Percentiles rank a stretch among this genome's conserved stretches.
These are phyloP conservation scores for Sitta europaea DNA, from an alignment of 2,113 vertebrate genomes.

Conservation along the genomic window DNA sequence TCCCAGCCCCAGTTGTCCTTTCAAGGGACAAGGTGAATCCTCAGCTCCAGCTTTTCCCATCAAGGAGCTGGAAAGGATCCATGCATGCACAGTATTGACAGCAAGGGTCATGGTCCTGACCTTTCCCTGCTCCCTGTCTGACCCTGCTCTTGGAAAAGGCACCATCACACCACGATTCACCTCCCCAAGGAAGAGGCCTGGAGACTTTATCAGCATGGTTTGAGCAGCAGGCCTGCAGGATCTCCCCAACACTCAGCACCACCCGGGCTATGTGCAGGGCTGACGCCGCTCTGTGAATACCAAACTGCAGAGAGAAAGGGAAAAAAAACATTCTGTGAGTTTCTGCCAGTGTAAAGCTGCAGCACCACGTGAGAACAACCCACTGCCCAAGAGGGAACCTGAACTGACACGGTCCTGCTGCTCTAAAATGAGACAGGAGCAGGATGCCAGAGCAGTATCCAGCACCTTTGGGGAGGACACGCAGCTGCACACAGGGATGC, in stretches of 20 bases:
- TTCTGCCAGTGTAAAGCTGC: background rate
- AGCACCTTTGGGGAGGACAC: background rate
- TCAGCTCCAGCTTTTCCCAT: background rate
- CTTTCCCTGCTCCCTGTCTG: background rate
- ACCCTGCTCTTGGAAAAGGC: background rate
- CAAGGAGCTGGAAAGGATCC: background rate
- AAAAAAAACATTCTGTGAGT: background rate
- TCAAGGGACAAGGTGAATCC: background rate
- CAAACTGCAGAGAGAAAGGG: background rate
- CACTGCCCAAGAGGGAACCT: rapidly evolving
- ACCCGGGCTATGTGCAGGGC: background rate
- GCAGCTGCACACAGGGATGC: background rate
- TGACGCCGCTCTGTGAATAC: rapidly evolving
- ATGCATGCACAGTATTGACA: background rate
- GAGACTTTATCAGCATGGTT: background rate
- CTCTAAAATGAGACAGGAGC: rapidly evolving
- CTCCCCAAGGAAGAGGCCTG: background rate
- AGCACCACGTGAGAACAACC: background rate
- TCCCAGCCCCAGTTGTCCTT: background rate
- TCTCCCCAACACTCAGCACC: background rate
- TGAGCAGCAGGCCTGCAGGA: background rate
- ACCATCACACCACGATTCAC: background rate
- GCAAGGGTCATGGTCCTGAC: rapidly evolving
- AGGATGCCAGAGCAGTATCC: rapidly evolving
- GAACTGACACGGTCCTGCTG: background rate